Evolutionary conservation across 2,113 vertebrate species (phyloP).

Genomic region (Oncorhynchus mykiss): DNA sequence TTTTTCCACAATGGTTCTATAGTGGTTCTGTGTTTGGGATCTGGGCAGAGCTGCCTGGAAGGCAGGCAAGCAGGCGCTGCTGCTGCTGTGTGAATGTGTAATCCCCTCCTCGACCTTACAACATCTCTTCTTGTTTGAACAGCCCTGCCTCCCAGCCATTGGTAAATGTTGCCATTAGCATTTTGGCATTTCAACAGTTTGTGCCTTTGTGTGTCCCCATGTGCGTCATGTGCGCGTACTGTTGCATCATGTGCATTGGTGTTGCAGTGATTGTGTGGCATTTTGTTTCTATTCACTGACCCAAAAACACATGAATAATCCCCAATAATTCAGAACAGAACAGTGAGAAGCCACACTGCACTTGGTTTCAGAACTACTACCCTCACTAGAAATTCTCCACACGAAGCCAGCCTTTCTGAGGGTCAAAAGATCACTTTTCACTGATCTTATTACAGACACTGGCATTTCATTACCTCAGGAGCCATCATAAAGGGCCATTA

Average conservation of each 20-base stretch:
- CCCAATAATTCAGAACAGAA: conserved; percentile 7
- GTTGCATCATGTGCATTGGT: conserved; percentile 4
- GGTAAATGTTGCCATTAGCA: conserved; percentile 82
- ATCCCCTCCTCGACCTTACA: conserved; percentile 65
- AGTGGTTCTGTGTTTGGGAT: neutral
- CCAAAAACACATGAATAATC: neutral
- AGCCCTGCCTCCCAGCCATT: conserved; percentile 60
- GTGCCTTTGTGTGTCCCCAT: conserved; percentile 42
- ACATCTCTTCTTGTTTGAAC: conserved; percentile 65
- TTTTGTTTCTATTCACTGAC: neutral
- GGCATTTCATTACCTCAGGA: conserved; percentile 70
- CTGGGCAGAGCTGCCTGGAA: neutral
- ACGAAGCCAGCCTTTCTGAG: conserved; percentile 48
- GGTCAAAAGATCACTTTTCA: conserved; percentile 70
- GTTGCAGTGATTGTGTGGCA: conserved; percentile 4
- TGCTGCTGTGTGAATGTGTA: conserved; percentile 49
- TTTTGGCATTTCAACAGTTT: conserved; percentile 77
- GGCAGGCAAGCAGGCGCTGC: conserved; percentile 27
- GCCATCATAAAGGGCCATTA: conserved; percentile 69
- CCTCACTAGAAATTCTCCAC: conserved; percentile 46
- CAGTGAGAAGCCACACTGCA: neutral
- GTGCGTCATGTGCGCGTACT: conserved; percentile 9
- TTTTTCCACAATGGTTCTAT: neutral
- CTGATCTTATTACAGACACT: conserved; percentile 72
- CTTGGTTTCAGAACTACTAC: conserved; percentile 22